A percentile compares a stretch with the other conserved stretches of the same genome.
These are phyloP conservation scores for Pseudomyrmex cubaensis DNA, from an alignment of 1,140 invertebrate species.

Conservation along the genomic window DNA sequence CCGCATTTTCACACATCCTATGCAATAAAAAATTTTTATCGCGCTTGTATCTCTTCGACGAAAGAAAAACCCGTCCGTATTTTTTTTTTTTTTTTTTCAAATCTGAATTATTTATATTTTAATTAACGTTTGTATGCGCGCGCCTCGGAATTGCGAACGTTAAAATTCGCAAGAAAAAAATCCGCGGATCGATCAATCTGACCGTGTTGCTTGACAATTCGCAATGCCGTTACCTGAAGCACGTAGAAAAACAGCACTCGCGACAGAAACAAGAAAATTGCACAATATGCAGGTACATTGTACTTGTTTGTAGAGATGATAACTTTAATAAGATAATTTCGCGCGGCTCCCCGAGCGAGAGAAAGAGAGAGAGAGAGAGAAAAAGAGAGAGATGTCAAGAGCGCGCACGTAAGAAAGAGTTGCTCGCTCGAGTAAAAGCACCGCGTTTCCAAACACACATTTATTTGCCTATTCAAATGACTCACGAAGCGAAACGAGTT, in stretches of 20 bases:
- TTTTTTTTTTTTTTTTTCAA: background rate
- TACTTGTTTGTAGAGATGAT: background rate
- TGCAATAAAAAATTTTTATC: too few relatives aligned
- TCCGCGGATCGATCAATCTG: too few relatives aligned
- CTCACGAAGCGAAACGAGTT: too few relatives aligned
- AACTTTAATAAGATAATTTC: background rate
- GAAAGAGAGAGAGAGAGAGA: too few relatives aligned
- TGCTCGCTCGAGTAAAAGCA: slow-evolving; percentile 24
- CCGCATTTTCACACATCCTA: background rate
- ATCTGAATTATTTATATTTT: background rate
- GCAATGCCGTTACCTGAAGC: too few relatives aligned
- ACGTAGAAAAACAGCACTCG: too few relatives aligned
- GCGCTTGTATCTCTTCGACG: background rate
- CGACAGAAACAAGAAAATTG: background rate
- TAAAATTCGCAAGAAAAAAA: too few relatives aligned
- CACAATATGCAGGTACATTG: background rate
- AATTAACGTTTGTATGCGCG: background rate
- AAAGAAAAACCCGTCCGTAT: background rate
- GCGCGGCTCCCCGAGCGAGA: background rate
- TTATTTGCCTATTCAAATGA: too few relatives aligned
- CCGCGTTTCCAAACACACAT: background rate
- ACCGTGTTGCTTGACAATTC: too few relatives aligned
- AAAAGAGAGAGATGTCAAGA: too few relatives aligned
- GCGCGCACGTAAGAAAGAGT: background rate
- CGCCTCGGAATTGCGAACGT: too few relatives aligned